Conservation (phyloP, 2,888 invertebrate species). For the Ichneumoninae sp. region DNA sequence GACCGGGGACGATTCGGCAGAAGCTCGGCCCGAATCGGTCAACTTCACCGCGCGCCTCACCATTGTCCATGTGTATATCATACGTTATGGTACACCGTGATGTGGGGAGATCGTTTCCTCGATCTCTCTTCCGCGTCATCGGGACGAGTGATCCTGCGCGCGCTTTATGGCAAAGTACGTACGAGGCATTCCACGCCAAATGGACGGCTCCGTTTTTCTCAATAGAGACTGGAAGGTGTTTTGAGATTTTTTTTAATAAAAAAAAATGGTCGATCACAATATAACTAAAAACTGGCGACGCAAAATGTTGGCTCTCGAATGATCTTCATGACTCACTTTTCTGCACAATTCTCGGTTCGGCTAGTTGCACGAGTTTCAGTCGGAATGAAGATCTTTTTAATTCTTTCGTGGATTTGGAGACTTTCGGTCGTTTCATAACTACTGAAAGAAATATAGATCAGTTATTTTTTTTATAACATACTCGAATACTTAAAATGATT, state of each 20-base stretch:
- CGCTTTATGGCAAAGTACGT: background rate
- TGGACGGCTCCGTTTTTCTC: background rate
- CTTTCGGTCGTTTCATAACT: too few relatives aligned
- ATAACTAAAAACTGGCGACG: too few relatives aligned
- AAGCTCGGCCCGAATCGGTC: background rate
- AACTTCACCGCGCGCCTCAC: background rate
- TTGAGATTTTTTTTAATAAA: too few relatives aligned
- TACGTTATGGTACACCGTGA: slow-evolving; percentile 20
- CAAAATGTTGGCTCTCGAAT: too few relatives aligned
- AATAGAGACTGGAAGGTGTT: too few relatives aligned
- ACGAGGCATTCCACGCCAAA: slow-evolving; percentile 8
- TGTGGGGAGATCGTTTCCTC: slow-evolving; percentile 61
- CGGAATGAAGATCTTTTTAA: background rate
- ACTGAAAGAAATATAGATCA: too few relatives aligned
- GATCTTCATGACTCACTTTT: too few relatives aligned
- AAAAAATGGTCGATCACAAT: too few relatives aligned
- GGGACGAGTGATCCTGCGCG: slow-evolving; percentile 47
- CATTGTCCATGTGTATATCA: background rate
- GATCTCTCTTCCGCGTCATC: slow-evolving; percentile 64
- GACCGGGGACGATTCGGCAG: background rate
- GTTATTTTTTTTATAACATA: too few relatives aligned
- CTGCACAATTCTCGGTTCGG: too few relatives aligned
- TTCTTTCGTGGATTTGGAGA: background rate
- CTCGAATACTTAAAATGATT: too few relatives aligned
- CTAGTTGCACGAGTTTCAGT: too few relatives aligned